phyloP scores from a whole-genome alignment of 2,888 invertebrate species.

The Pristionchus japonicus region DNA sequence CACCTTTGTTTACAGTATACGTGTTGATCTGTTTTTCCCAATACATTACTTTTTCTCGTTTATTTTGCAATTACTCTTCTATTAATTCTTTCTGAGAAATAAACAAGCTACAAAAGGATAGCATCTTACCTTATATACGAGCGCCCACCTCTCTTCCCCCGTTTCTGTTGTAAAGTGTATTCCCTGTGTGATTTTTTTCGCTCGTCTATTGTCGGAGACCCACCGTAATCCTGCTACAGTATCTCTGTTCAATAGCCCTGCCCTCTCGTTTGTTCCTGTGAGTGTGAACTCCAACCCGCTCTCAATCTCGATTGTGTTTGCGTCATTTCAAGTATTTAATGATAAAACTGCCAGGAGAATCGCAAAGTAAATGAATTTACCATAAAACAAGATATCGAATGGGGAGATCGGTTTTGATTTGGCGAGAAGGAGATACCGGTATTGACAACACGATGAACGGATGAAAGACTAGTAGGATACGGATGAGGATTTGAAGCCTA shows the following conservation, averaged over 20 bases:
- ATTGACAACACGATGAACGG: background rate
- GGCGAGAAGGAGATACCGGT: background rate
- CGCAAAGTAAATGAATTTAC: background rate
- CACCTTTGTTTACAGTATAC: conserved; percentile 12
- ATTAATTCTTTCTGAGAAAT: background rate
- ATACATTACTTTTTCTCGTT: background rate
- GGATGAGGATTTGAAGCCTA: no score
- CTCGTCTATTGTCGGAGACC: background rate
- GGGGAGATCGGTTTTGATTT: conserved; percentile 32
- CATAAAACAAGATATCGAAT: conserved; percentile 19
- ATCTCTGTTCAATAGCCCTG: background rate
- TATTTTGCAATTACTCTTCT: background rate
- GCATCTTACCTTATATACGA: conserved; percentile 14
- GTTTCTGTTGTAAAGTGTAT: background rate
- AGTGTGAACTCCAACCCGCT: background rate
- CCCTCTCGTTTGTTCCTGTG: background rate
- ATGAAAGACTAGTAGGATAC: conserved; percentile 11
- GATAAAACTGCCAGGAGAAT: conserved; percentile 30
- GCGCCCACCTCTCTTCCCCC: background rate
- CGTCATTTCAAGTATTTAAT: conserved; percentile 15
- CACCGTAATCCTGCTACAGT: background rate
- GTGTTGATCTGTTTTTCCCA: conserved; percentile 7
- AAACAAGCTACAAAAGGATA: background rate
- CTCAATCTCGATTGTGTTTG: conserved; percentile 1
- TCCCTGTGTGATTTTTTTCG: background rate